These are phyloP conservation scores for Drosophila subquinaria DNA, from an alignment of 2,888 invertebrate species.

Conservation along the genomic window DNA sequence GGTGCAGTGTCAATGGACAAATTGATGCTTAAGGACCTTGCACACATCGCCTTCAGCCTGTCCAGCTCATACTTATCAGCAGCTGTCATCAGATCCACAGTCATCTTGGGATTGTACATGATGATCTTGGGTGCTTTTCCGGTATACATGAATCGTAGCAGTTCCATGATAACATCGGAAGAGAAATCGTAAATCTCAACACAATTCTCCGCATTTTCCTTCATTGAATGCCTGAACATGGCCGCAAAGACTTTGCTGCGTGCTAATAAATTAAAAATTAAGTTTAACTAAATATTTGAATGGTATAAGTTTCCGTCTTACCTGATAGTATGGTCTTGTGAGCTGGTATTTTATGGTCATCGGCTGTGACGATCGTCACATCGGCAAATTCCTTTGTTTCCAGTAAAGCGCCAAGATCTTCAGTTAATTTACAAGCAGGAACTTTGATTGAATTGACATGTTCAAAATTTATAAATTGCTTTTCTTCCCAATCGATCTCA, in stretches of 20 bases:
- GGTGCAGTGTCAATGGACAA: constrained; percentile 97
- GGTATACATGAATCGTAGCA: constrained; percentile 98
- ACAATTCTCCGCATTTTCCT: constrained; percentile 97
- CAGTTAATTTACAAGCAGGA: constrained; percentile 95
- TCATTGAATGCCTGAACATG: constrained; percentile 99
- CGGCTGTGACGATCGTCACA: constrained; percentile 96
- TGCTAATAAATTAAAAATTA: constrained; percentile 88
- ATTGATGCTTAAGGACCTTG: constrained; percentile 96
- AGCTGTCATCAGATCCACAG: constrained; percentile 97
- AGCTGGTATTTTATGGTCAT: constrained; percentile 93
- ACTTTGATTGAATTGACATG: constrained; percentile 92
- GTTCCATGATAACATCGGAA: constrained; percentile 97
- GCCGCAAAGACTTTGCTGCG: constrained; percentile 99
- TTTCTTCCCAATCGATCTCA: too few species aligned
- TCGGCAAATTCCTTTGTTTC: constrained; percentile 98
- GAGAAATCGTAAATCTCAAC: constrained; percentile 98
- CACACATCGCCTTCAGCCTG: constrained; percentile 99
- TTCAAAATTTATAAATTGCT: too few species aligned
- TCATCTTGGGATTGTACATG: constrained; percentile 99
- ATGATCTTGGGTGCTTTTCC: constrained; percentile 94
- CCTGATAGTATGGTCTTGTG: constrained; percentile 95
- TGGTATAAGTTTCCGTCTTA: not conserved
- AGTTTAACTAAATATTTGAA: constrained; percentile 2
- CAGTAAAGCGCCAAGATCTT: constrained; percentile 96
- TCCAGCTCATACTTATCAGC: constrained; percentile 99